phyloP scores from a whole-genome alignment of 1,140 invertebrate genomes.

The Drusus annulatus region DNA sequence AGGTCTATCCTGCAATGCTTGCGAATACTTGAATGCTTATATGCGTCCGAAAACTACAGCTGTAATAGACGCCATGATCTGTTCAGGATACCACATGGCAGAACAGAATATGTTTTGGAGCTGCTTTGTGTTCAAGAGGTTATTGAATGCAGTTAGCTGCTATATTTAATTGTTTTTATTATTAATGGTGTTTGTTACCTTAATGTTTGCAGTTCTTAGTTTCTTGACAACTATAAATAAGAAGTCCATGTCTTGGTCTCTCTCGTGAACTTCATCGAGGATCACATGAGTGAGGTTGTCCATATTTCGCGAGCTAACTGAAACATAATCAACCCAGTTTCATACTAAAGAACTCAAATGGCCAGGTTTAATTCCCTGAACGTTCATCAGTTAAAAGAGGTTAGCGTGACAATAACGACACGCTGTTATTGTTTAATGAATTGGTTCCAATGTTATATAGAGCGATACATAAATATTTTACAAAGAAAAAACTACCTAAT shows the following conservation, averaged over 20 bases:
- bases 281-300: constrained; percentile 87
- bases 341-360: constrained; percentile 29
- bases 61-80: no score
- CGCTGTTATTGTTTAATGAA: not conserved
- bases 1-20: no score
- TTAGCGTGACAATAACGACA: not conserved
- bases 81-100: no score
- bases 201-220: constrained; percentile 67
- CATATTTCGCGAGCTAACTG: constrained; percentile 65
- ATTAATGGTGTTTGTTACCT: constrained; percentile 9
- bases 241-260: constrained; percentile 94
- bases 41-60: no score
- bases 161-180: no score
- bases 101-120: no score
- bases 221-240: constrained; percentile 89
- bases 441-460: no score
- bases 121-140: no score
- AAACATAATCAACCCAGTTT: constrained; percentile 43
- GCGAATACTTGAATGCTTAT: no score
- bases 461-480: no score
- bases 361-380: not conserved
- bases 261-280: constrained; percentile 96
- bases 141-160: no score
- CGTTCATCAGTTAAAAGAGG: not conserved
- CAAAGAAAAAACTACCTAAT: constrained; percentile 74